A percentile compares a stretch with the other conserved stretches of the same genome.
Conservation (phyloP, 2,797 vertebrate genomes). For the Glyptemys insculpta region DNA sequence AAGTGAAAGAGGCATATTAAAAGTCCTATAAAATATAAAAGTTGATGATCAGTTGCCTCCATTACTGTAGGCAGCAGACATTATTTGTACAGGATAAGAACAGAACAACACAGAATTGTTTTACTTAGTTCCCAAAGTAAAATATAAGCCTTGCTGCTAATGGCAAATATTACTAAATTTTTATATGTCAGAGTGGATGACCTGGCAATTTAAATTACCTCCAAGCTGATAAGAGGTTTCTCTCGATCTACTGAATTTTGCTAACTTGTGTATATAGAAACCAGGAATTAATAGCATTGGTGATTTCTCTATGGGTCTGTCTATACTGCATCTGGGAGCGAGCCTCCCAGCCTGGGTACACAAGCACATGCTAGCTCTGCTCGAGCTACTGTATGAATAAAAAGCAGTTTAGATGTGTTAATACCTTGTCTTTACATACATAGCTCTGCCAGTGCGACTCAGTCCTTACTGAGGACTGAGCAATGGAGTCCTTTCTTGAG, state of each 20-base stretch:
- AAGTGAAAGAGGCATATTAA: neutral
- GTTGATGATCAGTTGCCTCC: neutral
- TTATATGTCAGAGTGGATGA: neutral
- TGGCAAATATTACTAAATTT: neutral
- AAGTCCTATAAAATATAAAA: neutral
- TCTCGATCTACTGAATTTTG: neutral
- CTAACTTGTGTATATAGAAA: neutral
- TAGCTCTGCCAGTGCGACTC: neutral
- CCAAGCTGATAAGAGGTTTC: neutral
- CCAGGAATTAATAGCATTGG: neutral
- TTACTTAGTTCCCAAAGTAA: constrained; percentile 20
- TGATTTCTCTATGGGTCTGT: neutral
- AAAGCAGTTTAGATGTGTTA: neutral
- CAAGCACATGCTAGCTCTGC: neutral
- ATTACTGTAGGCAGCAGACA: neutral
- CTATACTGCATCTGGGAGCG: neutral
- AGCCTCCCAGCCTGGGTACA: neutral
- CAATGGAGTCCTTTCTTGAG: neutral
- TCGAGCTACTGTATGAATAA: neutral
- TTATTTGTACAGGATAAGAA: constrained; percentile 22
- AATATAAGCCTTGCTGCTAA: constrained; percentile 22
- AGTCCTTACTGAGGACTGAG: neutral
- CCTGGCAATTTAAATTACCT: neutral
- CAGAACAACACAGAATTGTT: constrained; percentile 13
- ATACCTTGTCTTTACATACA: neutral